Conservation (phyloP, 2,888 invertebrate genomes). For the Seira ritae region DNA sequence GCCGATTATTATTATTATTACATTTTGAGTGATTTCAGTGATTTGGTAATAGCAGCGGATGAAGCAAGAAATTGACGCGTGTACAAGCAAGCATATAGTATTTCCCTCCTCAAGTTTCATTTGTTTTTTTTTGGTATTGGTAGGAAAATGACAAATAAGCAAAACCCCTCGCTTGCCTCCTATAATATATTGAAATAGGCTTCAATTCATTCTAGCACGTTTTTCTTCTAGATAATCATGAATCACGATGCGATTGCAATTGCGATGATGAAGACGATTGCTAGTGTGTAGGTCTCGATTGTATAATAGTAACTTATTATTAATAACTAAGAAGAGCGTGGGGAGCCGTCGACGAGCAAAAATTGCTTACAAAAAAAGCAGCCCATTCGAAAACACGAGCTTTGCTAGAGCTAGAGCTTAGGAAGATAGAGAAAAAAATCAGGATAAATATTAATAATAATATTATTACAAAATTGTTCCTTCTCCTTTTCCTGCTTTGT, state of each 20-base stretch:
- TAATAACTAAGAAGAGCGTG: too few species aligned
- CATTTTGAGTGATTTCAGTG: not conserved
- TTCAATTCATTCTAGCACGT: not conserved
- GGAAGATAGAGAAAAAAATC: constrained; percentile 55
- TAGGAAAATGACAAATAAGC: not conserved
- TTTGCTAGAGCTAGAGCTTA: too few species aligned
- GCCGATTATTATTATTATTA: not conserved
- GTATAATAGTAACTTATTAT: too few species aligned
- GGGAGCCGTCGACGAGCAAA: not conserved
- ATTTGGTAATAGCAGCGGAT: not conserved
- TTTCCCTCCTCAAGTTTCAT: not conserved
- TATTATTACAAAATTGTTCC: constrained; percentile 62
- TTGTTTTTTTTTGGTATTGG: too few species aligned
- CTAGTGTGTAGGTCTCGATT: not conserved
- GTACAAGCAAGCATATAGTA: not conserved
- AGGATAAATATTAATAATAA: constrained; percentile 60
- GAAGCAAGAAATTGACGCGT: not conserved
- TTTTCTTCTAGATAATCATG: not conserved
- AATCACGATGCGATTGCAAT: not conserved
- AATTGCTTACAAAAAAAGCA: not conserved
- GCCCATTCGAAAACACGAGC: constrained; percentile 30
- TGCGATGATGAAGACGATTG: not conserved
- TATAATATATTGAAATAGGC: not conserved
- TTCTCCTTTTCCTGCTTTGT: constrained; percentile 64
- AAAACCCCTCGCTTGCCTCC: too few species aligned